Conservation (phyloP, 2,888 invertebrate species). For the Dorcus hopei region DNA sequence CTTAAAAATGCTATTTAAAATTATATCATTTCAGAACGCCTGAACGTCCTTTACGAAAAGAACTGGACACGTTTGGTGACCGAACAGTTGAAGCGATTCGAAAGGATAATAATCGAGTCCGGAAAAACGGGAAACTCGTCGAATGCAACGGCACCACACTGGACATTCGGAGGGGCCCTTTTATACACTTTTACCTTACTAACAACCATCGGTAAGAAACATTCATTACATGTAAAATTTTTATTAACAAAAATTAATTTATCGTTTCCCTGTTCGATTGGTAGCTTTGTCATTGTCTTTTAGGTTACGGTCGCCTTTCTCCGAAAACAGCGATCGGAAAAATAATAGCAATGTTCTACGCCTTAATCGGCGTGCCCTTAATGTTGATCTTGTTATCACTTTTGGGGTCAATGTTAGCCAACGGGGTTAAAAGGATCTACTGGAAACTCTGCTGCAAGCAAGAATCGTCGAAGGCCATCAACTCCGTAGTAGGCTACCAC, state of each 20-base stretch:
- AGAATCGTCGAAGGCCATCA: conserved; percentile 19
- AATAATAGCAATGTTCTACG: conserved; percentile 81
- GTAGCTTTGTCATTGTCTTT: conserved; percentile 16
- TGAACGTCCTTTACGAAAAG: conserved; percentile 78
- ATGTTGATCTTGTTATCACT: conserved; percentile 84
- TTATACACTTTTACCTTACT: conserved; percentile 84
- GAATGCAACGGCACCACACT: conserved; percentile 53
- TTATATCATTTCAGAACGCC: conserved; percentile 55
- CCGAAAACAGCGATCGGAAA: conserved; percentile 81
- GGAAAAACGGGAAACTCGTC: conserved; percentile 51
- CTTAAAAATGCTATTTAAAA: background rate
- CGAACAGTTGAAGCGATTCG: conserved; percentile 74
- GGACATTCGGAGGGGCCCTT: conserved; percentile 81
- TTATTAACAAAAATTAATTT: no score
- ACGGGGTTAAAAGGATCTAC: conserved; percentile 69
- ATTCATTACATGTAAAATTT: background rate
- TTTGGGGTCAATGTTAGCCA: conserved; percentile 76
- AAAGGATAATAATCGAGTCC: conserved; percentile 73
- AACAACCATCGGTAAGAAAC: conserved; percentile 78
- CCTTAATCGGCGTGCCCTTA: conserved; percentile 82
- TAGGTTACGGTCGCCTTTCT: conserved; percentile 83
- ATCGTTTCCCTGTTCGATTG: no score
- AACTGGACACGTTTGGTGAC: conserved; percentile 82
- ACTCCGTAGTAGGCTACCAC: conserved; percentile 50
- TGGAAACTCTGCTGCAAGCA: conserved; percentile 49